phyloP scores from a whole-genome alignment of 2,113 vertebrate species.

The Phylloscopus trochiloides region DNA sequence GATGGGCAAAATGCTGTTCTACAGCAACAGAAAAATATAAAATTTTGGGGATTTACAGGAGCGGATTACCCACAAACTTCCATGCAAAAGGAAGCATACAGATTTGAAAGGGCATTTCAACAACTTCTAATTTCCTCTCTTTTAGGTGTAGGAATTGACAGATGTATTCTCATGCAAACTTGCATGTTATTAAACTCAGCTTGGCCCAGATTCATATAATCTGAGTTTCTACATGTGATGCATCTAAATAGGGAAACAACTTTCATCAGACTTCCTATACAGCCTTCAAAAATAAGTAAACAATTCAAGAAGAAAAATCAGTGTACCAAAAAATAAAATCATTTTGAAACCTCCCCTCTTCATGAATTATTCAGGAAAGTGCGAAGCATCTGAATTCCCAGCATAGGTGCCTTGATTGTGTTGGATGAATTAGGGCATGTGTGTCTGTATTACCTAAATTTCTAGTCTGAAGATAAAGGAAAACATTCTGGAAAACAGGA shows the following conservation, averaged over 20 bases:
- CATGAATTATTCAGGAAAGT: not conserved
- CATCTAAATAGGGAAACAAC: not conserved
- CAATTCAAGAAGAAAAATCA: not conserved
- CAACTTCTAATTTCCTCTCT: constrained; percentile 25
- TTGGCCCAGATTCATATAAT: not conserved
- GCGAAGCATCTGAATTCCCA: not conserved
- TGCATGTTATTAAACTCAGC: not conserved
- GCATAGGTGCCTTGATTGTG: not conserved
- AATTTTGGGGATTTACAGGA: accelerated
- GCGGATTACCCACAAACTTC: not conserved
- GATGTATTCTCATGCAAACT: not conserved
- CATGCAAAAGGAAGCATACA: not conserved
- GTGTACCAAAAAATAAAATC: not conserved
- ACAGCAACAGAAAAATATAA: not conserved
- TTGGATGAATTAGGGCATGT: not conserved
- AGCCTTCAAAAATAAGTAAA: not conserved
- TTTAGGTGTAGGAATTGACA: not conserved
- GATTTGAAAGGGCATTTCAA: not conserved
- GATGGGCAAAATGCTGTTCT: not conserved
- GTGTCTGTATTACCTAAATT: not conserved
- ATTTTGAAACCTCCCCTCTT: not conserved
- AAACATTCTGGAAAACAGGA: not conserved
- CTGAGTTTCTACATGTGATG: not conserved
- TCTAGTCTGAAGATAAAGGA: not conserved
- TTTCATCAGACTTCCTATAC: not conserved